Evolutionary conservation across 2,113 vertebrate genomes (phyloP).

Genomic region (Galeopterus variegatus): DNA sequence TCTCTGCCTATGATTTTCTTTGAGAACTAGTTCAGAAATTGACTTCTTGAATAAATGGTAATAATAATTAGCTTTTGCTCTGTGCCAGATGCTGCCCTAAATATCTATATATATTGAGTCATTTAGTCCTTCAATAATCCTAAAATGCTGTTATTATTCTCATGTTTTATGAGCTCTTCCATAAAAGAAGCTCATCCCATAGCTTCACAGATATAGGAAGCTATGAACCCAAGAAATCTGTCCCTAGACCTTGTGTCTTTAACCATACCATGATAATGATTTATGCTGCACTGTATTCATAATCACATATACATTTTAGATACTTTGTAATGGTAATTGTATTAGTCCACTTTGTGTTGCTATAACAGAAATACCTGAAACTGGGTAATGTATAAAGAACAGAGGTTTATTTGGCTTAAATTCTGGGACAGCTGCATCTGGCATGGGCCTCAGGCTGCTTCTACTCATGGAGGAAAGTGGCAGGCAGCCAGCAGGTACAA

Average conservation of each 20-base stretch:
- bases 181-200: no score
- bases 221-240: background rate
- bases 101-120: conserved; percentile 30
- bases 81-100: background rate
- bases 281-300: conserved; percentile 1
- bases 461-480: no score
- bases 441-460: no score
- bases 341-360: no score
- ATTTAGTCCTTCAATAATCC: background rate
- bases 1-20: background rate
- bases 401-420: no score
- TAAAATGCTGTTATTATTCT: background rate
- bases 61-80: background rate
- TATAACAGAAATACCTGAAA: no score
- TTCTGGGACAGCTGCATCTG: no score
- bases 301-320: background rate
- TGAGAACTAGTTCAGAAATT: background rate
- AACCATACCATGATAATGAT: background rate
- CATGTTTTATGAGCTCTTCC: background rate
- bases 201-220: background rate
- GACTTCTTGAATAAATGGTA: background rate
- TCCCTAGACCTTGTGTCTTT: background rate
- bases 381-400: no score
- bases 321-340: background rate
- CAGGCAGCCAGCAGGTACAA: no score